Evolutionary conservation across 2,888 invertebrate species (phyloP).

Genomic region (Xestia sexstrigata): DNA sequence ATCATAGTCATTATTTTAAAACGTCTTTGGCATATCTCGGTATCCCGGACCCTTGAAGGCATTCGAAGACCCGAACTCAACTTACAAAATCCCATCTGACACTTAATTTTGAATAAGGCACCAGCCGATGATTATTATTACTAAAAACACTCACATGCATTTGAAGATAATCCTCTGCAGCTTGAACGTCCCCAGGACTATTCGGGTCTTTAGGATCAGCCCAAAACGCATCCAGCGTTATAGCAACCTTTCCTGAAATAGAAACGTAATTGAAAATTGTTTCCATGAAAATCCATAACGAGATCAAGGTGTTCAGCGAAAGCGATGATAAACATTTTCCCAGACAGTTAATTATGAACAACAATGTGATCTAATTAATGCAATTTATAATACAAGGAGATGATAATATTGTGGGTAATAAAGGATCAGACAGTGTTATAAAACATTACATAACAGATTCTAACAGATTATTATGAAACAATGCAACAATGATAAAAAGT

Average conservation of each 20-base stretch:
- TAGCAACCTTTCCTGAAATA: constrained; percentile 90
- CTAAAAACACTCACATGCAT: constrained; percentile 86
- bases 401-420: constrained; percentile 16
- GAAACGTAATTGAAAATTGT: constrained; percentile 1
- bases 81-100: background rate
- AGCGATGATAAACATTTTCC: constrained; percentile 17
- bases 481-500: constrained; percentile 27
- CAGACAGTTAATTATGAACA: constrained; percentile 45
- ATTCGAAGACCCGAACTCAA: background rate
- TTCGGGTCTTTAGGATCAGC: constrained; percentile 87
- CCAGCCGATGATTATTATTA: background rate
- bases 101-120: background rate
- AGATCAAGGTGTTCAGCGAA: constrained; percentile 24
- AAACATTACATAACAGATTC: constrained; percentile 27
- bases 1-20: background rate
- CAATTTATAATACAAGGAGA: constrained; percentile 39
- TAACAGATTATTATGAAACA: constrained; percentile 15
- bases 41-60: background rate
- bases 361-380: constrained; percentile 35
- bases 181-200: constrained; percentile 85
- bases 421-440: constrained; percentile 27
- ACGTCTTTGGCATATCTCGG: background rate
- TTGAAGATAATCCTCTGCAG: constrained; percentile 89
- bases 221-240: constrained; percentile 90
- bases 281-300: background rate